Evolutionary conservation across 2,113 vertebrate species (phyloP), one percentile per base, ranked within the genome.

Genomic region (Sinosuthora webbiana): DNA sequence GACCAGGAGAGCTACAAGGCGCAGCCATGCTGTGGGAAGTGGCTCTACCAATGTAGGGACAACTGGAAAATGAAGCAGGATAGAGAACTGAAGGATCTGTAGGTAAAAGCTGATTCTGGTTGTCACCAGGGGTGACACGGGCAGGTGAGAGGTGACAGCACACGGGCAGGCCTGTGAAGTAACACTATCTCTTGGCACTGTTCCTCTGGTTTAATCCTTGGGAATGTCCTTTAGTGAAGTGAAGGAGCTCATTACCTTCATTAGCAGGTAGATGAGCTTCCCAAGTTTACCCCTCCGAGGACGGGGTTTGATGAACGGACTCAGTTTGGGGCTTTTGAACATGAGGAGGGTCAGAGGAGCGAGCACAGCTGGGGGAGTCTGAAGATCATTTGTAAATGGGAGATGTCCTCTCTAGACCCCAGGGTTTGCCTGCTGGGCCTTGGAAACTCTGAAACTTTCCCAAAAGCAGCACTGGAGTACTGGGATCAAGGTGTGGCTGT

Each of bases 81-180:
- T 9, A 21, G 83, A 88, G 28, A 52, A 28, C 1, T 37, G 53
- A 45, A 63, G 41, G 50, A 12, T 62, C 42, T 70, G 27, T n/a
- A 27, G 42, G 37, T 37, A 33, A 52, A 62, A 77, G 35, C 14
- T 52, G 31, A 8, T 59, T 25, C 13, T 68, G 27, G 22, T 31
- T 68, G 27, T 25, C 21, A 7, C 35, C 1, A 0, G 17, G 35
- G 62, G 52, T 42, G 52, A 1, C 1, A 0, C 0, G 1, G 37
- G 49, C 31, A 45, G 64, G 75, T 78, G 55, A 78, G 31, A 85
- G 45, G 64, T 13, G 8, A 33, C 78, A 71, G 6, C 68, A 31
- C 55, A 13, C 0, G 0, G 52, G 18, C 3, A 14, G 52, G 18
- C 3, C 12, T 7, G 9, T 60, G 85, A 42, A 62, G 30, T n/a